Evolutionary conservation across 23 tunicate genomes (phyloP), one percentile per base, ranked within the genome.

Genomic region (Pegea sp.): DNA sequence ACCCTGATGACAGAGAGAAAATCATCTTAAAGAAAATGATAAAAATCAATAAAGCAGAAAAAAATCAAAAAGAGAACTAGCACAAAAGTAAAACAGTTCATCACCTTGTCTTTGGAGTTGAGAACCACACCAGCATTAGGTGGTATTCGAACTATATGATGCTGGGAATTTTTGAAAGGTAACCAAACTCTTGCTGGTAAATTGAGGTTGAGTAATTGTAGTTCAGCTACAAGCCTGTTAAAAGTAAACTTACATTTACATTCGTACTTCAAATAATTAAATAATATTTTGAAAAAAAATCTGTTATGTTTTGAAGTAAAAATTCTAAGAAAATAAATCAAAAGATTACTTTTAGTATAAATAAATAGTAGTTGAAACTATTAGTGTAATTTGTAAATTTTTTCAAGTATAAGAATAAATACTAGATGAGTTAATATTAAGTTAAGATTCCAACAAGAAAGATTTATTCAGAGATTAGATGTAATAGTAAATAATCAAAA

Each of bases 141-240:
- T 24, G 99, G 90, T 1, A 91, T 54, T 7, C 99, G 61, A 20
- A 91, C 93, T 26, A 91, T 62, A 43, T 64, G 68, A 55, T 78
- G 78, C 16, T 65, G 56, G n/a, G 57, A 53, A 5, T 57, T 49
- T 25, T 64, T 58, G 48, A 91, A 70, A 19, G 99, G 99, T 29
- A 78, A 68, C 99, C 99, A 91, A 28, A 91, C 99, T 56, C 99
- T 64, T 2, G 81, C 84, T 18, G 99, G 99, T 16, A 89, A 76
- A 52, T 89, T 77, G 20, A 89, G 67, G 48, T 89, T 89, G 52
- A 89, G 55, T 46, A 76, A 59, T 42, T 89, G 88, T 29, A 89
- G 57, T 58, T 89, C 98, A 19, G 98, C 88, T 49, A 89, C 89
- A 25, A 87, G 38, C 61, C 96, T 75, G 53, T 0, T 8, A 33